Percentiles rank a stretch among this genome's conserved stretches.
phyloP scores from a whole-genome alignment of 1,140 invertebrate species.

The Drosophila bifasciata region DNA sequence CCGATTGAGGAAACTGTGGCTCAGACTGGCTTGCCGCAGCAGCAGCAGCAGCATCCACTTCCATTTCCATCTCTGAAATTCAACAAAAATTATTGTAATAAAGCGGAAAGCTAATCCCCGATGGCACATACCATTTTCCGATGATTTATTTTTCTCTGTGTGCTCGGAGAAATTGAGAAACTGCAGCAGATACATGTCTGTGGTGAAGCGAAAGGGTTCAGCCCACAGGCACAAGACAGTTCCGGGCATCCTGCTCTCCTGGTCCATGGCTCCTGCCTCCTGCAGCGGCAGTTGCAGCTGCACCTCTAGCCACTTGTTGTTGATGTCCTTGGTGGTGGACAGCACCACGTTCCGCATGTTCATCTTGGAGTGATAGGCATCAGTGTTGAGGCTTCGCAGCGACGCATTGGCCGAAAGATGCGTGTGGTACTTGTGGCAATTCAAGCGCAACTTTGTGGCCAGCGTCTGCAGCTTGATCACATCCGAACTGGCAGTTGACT shows the following conservation, averaged over 20 bases:
- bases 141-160: not conserved
- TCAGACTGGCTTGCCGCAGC: conserved; percentile 24
- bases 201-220: conserved; percentile 58
- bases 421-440: conserved; percentile 54
- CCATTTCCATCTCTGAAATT: conserved; percentile 20
- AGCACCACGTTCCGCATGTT: conserved; percentile 57
- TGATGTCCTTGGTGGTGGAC: conserved; percentile 49
- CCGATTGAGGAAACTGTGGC: conserved; percentile 18
- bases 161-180: conserved; percentile 55
- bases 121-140: conserved; percentile 41
- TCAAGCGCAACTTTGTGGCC: conserved; percentile 47
- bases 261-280: not conserved
- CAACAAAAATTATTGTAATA: not conserved
- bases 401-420: conserved; percentile 41
- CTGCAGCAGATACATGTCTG: conserved; percentile 66
- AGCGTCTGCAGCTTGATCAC: conserved; percentile 67
- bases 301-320: conserved; percentile 71
- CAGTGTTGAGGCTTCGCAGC: conserved; percentile 56
- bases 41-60: conserved; percentile 16
- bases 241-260: conserved; percentile 7
- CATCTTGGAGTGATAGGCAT: conserved; percentile 64
- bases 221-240: conserved; percentile 67
- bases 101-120: not conserved
- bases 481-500: conserved; percentile 39
- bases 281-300: conserved; percentile 56